Evolutionary conservation across 2,888 invertebrate species (phyloP).

Genomic region (Lycophotia porphyrea): DNA sequence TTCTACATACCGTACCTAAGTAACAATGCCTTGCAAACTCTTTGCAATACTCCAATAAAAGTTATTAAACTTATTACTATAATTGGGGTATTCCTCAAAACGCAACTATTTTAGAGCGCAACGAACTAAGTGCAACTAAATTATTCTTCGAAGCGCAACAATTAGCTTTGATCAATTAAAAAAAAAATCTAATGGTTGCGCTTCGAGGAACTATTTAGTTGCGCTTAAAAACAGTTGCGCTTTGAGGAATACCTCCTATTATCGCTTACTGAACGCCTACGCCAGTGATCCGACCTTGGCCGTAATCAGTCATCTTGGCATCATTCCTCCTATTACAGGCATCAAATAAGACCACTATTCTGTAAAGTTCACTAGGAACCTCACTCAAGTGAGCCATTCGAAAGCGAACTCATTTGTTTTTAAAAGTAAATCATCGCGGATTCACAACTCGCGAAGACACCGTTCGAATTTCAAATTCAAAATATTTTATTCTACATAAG

Average conservation of each 20-base stretch:
- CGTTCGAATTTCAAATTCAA: neutral
- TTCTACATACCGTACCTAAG: neutral
- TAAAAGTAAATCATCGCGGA: neutral
- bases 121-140: too few species aligned
- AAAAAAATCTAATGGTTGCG: too few species aligned
- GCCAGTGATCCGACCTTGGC: neutral
- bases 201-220: too few species aligned
- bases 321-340: neutral
- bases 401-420: constrained; percentile 15
- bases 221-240: too few species aligned
- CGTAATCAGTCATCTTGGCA: neutral
- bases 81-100: too few species aligned
- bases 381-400: neutral
- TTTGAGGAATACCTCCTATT: too few species aligned
- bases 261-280: neutral
- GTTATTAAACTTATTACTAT: neutral
- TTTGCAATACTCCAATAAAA: neutral
- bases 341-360: neutral
- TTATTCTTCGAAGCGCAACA: too few species aligned
- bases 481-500: neutral
- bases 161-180: too few species aligned
- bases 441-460: neutral
- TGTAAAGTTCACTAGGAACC: neutral
- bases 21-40: neutral
- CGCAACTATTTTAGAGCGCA: too few species aligned